Conservation (phyloP, 2,888 invertebrate genomes). For the Neelides folsomi region DNA sequence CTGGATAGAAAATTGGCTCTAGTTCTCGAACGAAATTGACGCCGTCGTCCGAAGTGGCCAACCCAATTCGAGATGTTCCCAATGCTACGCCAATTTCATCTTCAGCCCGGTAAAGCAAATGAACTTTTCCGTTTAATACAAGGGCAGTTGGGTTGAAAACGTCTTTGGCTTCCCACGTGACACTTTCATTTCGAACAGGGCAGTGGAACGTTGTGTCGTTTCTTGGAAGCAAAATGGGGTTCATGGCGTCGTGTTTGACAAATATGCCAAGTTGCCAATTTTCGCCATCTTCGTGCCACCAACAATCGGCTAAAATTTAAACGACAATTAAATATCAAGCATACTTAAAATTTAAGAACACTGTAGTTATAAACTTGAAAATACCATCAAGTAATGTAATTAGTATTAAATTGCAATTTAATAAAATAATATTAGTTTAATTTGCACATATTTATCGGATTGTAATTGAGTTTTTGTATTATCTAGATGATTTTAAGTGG, state of each 20-base stretch:
- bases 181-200: slow-evolving; percentile 13
- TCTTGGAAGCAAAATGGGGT: slow-evolving; percentile 20
- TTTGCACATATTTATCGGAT: no score
- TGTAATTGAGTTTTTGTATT: no score
- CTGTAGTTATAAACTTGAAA: no score
- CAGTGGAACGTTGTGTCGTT: slow-evolving; percentile 22
- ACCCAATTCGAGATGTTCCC: slow-evolving; percentile 27
- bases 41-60: slow-evolving; percentile 20
- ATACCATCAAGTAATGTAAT: no score
- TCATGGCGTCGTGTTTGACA: slow-evolving; percentile 19
- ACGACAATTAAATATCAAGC: no score
- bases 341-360: no score
- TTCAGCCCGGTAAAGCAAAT: slow-evolving; percentile 25
- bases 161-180: slow-evolving; percentile 26
- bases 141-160: slow-evolving; percentile 28
- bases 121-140: slow-evolving; percentile 15
- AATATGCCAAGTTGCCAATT: slow-evolving; percentile 23
- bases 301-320: no score
- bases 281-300: background rate
- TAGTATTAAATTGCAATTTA: no score
- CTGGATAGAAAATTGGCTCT: slow-evolving; percentile 24
- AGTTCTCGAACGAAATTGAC: slow-evolving; percentile 14
- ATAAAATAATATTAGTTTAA: no score
- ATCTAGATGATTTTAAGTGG: no score
- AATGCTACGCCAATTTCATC: slow-evolving; percentile 15